phyloP scores from a whole-genome alignment of 2,113 vertebrate genomes.

The Ageneiosus marmoratus region DNA sequence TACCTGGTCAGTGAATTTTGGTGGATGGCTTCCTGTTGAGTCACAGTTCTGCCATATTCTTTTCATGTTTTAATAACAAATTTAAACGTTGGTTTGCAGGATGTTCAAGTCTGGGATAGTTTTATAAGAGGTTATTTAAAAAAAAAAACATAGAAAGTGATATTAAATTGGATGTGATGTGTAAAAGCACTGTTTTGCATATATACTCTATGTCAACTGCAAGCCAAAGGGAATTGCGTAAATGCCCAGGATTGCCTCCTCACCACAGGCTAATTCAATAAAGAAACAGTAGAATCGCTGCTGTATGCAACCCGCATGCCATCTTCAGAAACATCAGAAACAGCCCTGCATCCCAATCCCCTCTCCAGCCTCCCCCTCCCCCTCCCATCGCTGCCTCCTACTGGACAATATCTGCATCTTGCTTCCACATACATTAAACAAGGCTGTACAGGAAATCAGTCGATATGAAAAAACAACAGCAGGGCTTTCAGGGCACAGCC shows the following conservation, averaged over 20 bases:
- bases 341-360: slow-evolving; percentile 27
- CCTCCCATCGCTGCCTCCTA: slow-evolving; percentile 54
- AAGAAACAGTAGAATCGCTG: slow-evolving; percentile 42
- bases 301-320: slow-evolving; percentile 28
- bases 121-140: background rate
- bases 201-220: slow-evolving; percentile 19
- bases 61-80: too few relatives aligned
- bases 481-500: slow-evolving; percentile 59
- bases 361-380: background rate
- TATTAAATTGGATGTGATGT: background rate
- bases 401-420: slow-evolving; percentile 47
- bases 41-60: too few relatives aligned
- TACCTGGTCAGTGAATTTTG: too few relatives aligned
- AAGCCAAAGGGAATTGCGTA: slow-evolving; percentile 34
- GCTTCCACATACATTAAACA: slow-evolving; percentile 44
- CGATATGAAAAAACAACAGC: slow-evolving; percentile 64
- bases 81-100: too few relatives aligned
- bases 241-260: slow-evolving; percentile 23
- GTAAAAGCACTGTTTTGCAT: background rate
- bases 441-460: slow-evolving; percentile 58
- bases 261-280: slow-evolving; percentile 49
- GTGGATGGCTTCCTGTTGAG: too few relatives aligned
- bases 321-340: slow-evolving; percentile 22
- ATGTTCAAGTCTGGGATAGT: too few relatives aligned
- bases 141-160: background rate